Evolutionary conservation across 2,113 vertebrate genomes (phyloP).

Genomic region (Falco punctatus): DNA sequence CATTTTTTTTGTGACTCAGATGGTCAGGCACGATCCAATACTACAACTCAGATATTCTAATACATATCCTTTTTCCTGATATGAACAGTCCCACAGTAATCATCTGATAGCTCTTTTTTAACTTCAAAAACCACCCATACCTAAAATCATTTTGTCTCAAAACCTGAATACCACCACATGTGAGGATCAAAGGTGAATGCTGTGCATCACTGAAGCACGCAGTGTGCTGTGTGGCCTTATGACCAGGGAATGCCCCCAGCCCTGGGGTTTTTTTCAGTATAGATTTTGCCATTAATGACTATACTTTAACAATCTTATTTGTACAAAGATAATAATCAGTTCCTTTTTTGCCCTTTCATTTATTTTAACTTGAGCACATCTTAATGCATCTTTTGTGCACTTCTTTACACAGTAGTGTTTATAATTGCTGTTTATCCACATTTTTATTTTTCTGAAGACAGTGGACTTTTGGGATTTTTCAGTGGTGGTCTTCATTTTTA

Average conservation of each 20-base stretch:
- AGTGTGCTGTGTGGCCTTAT: background rate
- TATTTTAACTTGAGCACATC: background rate
- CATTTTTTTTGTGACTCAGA: background rate
- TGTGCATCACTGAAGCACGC: background rate
- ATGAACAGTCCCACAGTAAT: background rate
- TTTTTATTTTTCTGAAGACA: background rate
- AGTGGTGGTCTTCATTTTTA: background rate
- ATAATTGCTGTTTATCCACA: background rate
- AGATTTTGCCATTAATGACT: background rate
- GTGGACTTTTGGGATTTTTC: background rate
- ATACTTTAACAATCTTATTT: background rate
- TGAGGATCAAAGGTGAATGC: background rate
- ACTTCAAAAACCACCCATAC: background rate
- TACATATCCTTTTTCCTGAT: background rate
- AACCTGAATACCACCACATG: background rate
- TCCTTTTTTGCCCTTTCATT: background rate
- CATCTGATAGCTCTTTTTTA: background rate
- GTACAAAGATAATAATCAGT: background rate
- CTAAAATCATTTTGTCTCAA: background rate
- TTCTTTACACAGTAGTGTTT: background rate
- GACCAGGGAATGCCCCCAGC: background rate
- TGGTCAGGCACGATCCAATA: background rate
- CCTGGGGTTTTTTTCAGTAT: background rate
- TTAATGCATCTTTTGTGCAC: background rate
- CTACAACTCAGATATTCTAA: background rate